Base-by-base conservation (phyloP, 2,888 invertebrate species). In the Diadegma fenestrale region DNA sequence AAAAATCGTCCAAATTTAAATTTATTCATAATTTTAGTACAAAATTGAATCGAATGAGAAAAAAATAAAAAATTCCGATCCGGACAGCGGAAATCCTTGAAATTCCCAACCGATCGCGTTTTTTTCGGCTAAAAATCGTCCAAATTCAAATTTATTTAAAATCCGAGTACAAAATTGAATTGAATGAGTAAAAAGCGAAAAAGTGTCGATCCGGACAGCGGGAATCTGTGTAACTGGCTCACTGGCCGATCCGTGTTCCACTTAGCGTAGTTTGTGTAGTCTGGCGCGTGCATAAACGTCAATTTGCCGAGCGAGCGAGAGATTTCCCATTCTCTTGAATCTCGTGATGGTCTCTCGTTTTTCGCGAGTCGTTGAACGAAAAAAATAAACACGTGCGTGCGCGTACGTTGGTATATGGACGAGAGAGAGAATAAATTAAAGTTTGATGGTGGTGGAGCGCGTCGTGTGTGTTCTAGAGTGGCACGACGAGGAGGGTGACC, bases 211-310 rank as follows among this genome's bases (percentile, higher is more conserved):
- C 17, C n/a, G 43, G 37, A 64, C 14, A 19, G 72, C 26, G 78
- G 64, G 68, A 73, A 79, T 79, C 71, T 22, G 73, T 71, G 82
- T 64, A 58, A 71, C 66, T 81, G 81, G 48, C 54, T 48, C 77
- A 37, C 1, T 37, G 41, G 68, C 76, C 71, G 79, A 82, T 79
- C 79, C 69, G 79, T 76, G 85, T 76, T 82, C 82, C 71, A 85
- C 85, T 85, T 85, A 76, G 78, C 43, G 37, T 51, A 79, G 66
- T 85, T 85, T 80, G 82, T 63, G 37, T 51, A 79, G 51, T 37
- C 43, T 58, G 58, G 76, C 79, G 85, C 82, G 82, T 80, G 76
- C 82, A 82, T 72, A 80, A 72, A 71, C 30, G 79, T 43, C 82
- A 72, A 85, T 80, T 82, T 72, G 63, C 48, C 48, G 69, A 69